Conservation (phyloP, 2,888 invertebrate genomes). For the Cordilura impudica region DNA sequence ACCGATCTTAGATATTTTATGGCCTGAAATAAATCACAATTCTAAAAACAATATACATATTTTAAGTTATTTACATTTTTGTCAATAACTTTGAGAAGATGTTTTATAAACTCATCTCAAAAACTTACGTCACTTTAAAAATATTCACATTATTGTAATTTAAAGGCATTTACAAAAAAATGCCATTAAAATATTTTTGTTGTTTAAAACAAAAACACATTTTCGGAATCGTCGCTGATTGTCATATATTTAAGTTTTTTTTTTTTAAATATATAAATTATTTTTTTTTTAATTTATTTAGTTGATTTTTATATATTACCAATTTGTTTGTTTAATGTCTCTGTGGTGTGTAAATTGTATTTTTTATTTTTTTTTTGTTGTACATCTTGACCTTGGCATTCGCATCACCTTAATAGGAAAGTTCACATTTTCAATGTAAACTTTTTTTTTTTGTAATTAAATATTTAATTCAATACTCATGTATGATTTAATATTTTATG, state of each 20-base stretch:
- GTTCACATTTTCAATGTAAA: conserved; percentile 57
- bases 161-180: not conserved
- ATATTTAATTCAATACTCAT: conserved; percentile 3
- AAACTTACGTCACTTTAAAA: not conserved
- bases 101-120: no score
- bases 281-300: not conserved
- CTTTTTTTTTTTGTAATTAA: conserved; percentile 15
- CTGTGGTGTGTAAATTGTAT: not conserved
- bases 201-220: not conserved
- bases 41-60: no score
- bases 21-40: no score
- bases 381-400: conserved; percentile 54
- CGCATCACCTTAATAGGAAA: conserved; percentile 56
- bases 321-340: not conserved
- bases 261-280: not conserved
- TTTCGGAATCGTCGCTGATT: not conserved
- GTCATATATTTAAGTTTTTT: not conserved
- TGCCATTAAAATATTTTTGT: not conserved
- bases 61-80: no score
- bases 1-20: no score
- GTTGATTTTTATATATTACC: not conserved
- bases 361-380: not conserved
- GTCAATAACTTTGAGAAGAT: no score
- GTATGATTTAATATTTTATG: conserved; percentile 10
- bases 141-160: no score